Base-by-base conservation (phyloP, 2,113 vertebrate species). In the Caranx ignobilis region DNA sequence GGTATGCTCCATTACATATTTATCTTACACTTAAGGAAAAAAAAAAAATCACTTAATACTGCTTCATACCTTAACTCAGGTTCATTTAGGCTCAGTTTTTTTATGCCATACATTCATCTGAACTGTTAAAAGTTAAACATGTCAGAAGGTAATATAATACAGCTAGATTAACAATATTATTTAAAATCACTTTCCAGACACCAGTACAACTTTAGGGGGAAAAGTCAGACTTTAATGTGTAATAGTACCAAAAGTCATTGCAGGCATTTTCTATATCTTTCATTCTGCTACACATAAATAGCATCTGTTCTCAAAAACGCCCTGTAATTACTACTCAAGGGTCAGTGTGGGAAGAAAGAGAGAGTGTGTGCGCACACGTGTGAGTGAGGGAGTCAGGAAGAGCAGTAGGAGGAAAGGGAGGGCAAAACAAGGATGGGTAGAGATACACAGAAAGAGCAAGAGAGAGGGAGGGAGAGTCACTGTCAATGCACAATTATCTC, bases 401-500 rank as follows among this genome's bases (percentile, higher is more conserved):
- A 76, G 65, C 77, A 66, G 73, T 50, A 31, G 83, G 63, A 74
- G 84, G 75, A 66, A 75, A 86, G 78, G 75, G 48, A 81, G 61
- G 57, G 84, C 39, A 70, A 66, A 72, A 70, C 37, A 86, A 67
- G 79, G 56, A 83, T 67, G 47, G 60, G 50, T 64, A 83, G 37
- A 59, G 11, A 87, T 8, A 75, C 48, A 67, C 11, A 65, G 41
- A 65, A 37, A 60, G 68, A 26, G 26, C 26, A 26, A 26, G 26
- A 26, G 26, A 26, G 26, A 26, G 26, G 26, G 26, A 77, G 82
- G 18, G 74, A 71, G 82, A 73, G 82, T 77, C 77, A 52, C 71
- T 89, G 88, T 89, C 81, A 77, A 11, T 47, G 21, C 65, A 71
- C 74, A 94, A 81, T 91, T 72, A 92, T 91, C 93, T 90, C 77